Conservation (phyloP, 2,113 vertebrate genomes). For the Scophthalmus maximus region DNA sequence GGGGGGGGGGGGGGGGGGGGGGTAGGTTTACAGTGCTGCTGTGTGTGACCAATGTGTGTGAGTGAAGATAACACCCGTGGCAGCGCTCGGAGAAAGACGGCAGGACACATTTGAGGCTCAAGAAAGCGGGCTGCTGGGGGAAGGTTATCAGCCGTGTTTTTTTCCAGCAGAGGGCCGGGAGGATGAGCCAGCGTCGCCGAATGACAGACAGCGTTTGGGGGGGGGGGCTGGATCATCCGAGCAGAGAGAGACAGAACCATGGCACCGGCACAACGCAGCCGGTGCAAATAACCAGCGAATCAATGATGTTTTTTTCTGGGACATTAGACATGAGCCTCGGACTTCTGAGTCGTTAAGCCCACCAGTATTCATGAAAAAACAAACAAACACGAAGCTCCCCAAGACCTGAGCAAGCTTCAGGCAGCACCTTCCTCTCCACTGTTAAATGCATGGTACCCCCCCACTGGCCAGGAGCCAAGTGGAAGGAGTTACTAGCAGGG, state of each 20-base stretch:
- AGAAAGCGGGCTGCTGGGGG: constrained; percentile 73
- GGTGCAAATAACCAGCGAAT: constrained; percentile 48
- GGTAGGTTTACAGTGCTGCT: constrained; percentile 43
- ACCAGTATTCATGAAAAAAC: constrained; percentile 74
- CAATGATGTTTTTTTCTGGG: constrained; percentile 74
- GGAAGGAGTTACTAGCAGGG: constrained; percentile 53
- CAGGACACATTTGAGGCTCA: constrained; percentile 62
- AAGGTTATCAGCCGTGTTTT: constrained; percentile 74
- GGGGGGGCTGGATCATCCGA: constrained; percentile 14
- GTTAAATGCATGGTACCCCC: constrained; percentile 39
- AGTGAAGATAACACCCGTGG: constrained; percentile 78
- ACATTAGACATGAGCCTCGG: constrained; percentile 58
- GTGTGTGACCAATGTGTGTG: constrained; percentile 78
- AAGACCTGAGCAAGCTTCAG: constrained; percentile 41
- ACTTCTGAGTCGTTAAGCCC: constrained; percentile 67
- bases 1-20: constrained; percentile 29
- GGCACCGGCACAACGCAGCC: constrained; percentile 51
- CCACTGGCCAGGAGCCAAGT: constrained; percentile 54
- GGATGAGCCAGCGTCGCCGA: constrained; percentile 33
- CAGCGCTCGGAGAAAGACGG: constrained; percentile 50
- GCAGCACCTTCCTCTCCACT: constrained; percentile 48
- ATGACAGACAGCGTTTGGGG: constrained; percentile 24
- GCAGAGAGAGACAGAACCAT: constrained; percentile 5
- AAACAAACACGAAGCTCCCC: constrained; percentile 68
- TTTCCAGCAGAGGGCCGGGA: constrained; percentile 53